Conservation (phyloP, 2,888 invertebrate species). For the Pterobdella sp. region DNA sequence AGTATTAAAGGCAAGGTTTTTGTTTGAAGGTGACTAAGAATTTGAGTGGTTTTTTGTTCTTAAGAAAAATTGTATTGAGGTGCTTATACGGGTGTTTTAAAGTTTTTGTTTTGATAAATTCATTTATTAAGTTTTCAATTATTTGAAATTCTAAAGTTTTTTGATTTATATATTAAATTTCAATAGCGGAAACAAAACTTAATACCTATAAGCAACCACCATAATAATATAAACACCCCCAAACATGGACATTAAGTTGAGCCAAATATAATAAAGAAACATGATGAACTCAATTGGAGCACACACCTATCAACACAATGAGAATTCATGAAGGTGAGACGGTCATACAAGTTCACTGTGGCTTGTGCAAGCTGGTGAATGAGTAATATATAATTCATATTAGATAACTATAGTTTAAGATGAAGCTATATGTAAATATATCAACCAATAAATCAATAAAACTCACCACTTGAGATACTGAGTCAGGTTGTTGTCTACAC, state of each 20-base stretch:
- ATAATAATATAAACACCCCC: neutral
- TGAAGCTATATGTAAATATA: neutral
- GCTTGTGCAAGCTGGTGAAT: slow-evolving; percentile 71
- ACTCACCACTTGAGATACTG: slow-evolving; percentile 76
- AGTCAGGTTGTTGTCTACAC: slow-evolving; percentile 89
- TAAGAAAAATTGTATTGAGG: too few species aligned
- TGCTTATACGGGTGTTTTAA: neutral
- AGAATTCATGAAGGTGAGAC: slow-evolving; percentile 93
- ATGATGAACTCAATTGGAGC: neutral
- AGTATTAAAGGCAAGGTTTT: slow-evolving; percentile 6
- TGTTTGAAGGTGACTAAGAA: neutral
- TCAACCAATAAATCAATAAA: slow-evolving; percentile 34
- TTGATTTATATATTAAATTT: too few species aligned
- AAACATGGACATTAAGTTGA: too few species aligned
- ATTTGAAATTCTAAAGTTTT: too few species aligned
- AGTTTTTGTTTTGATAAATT: neutral
- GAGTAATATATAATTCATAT: neutral
- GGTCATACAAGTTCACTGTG: slow-evolving; percentile 87
- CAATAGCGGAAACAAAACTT: too few species aligned
- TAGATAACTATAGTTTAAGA: neutral
- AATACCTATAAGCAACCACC: too few species aligned
- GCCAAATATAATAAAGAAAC: too few species aligned
- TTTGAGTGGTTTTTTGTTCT: too few species aligned
- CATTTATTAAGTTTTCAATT: too few species aligned
- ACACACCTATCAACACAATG: slow-evolving; percentile 79